These are phyloP conservation scores for Lasioglossum morio DNA, from an alignment of 2,888 invertebrate genomes.

Conservation along the genomic window DNA sequence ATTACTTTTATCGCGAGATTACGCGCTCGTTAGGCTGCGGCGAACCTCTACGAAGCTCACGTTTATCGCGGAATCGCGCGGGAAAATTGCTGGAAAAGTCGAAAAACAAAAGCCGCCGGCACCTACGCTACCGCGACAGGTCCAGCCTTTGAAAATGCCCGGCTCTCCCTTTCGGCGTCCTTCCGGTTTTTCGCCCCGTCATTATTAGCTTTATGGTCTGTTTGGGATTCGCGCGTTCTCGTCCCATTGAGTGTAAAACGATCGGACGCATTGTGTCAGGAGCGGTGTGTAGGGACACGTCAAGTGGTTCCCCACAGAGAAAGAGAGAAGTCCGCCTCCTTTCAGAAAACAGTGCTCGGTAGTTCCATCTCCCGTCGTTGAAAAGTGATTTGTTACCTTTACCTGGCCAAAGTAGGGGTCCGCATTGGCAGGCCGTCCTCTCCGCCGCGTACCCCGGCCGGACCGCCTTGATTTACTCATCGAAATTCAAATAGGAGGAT, in stretches of 20 bases:
- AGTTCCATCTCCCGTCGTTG: slow-evolving; percentile 68
- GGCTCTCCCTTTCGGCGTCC: slow-evolving; percentile 31
- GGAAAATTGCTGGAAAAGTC: slow-evolving; percentile 4
- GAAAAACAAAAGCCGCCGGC: background rate
- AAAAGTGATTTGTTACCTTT: slow-evolving; percentile 74
- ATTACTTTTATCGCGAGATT: slow-evolving; percentile 15
- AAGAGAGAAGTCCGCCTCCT: slow-evolving; percentile 76
- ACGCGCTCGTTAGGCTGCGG: background rate
- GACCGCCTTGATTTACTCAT: slow-evolving; percentile 60
- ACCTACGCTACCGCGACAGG: background rate
- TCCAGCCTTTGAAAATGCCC: slow-evolving; percentile 27
- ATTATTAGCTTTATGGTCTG: slow-evolving; percentile 64
- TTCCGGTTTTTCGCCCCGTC: slow-evolving; percentile 53
- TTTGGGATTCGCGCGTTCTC: slow-evolving; percentile 65
- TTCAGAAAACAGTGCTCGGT: slow-evolving; percentile 76
- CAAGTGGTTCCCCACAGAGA: slow-evolving; percentile 82
- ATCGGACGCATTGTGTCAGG: slow-evolving; percentile 74
- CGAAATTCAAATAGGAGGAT: slow-evolving; percentile 66
- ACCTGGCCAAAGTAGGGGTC: slow-evolving; percentile 68
- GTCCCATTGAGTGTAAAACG: slow-evolving; percentile 76
- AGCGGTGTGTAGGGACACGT: slow-evolving; percentile 76
- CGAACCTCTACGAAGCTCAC: background rate
- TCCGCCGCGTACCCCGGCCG: slow-evolving; percentile 49
- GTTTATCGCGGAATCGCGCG: background rate
- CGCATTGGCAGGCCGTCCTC: slow-evolving; percentile 55